Percentiles rank a stretch among this genome's conserved stretches.
These are phyloP conservation scores for Myotis brandtii DNA, from an alignment of 2,113 vertebrate species.

Conservation along the genomic window DNA sequence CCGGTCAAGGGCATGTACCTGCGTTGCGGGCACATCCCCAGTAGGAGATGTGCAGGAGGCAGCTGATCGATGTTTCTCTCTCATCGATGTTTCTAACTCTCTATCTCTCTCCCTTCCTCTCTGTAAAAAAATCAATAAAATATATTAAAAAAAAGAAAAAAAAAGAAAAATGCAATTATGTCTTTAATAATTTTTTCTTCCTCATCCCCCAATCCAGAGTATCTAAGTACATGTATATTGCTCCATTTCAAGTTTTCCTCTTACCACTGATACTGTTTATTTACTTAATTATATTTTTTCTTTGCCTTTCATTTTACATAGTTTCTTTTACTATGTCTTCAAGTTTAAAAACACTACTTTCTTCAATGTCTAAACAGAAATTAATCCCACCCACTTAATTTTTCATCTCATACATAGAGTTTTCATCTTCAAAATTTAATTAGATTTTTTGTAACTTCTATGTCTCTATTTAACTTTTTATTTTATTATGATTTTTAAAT, in stretches of 20 bases:
- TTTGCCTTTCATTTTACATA: background rate
- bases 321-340: background rate
- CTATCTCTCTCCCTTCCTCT: too few species aligned
- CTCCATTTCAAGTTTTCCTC: background rate
- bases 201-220: fast-evolving
- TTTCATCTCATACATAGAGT: background rate
- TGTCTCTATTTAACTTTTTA: background rate
- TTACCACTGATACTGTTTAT: background rate
- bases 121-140: too few species aligned
- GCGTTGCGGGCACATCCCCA: too few species aligned
- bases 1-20: too few species aligned
- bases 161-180: background rate
- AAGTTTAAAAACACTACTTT: background rate
- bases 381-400: background rate
- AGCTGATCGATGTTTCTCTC: too few species aligned
- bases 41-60: too few species aligned
- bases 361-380: background rate
- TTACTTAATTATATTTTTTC: background rate
- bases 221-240: fast-evolving
- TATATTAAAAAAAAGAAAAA: too few species aligned
- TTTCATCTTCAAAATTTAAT: background rate
- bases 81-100: too few species aligned
- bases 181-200: background rate
- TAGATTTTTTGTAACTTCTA: background rate
- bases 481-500: too few species aligned